Base-by-base conservation (phyloP, 2,113 vertebrate genomes). In the Panthera leo region DNA sequence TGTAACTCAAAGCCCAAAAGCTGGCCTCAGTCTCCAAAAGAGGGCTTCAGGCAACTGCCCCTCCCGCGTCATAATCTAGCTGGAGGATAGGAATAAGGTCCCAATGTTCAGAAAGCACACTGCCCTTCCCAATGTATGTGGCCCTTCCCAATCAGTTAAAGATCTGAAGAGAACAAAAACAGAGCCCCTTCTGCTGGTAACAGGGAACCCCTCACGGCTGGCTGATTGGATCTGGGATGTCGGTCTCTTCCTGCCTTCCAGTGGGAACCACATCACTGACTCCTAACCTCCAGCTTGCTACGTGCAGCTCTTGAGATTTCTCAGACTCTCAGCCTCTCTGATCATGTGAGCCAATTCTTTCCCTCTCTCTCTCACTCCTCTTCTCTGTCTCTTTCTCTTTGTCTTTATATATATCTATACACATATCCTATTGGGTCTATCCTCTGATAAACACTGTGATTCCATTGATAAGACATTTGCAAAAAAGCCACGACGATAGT, bases 231-330 rank as follows among this genome's bases (percentile, higher is more conserved):
- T 36, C 61, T 79, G 71, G 75, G 45, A 42, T 45, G 42, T 31
- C 2, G 31, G 18, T 31, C 21, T 61, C n/a, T 18, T n/a, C 53
- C 71, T 23, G 4, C 31, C 11, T 89, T 58, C 48, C 5, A 9
- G 19, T 0, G 4, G 23, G 79, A 84, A 36, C 70, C 2, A 5
- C 16, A 7, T n/a, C 68, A 12, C 0, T 1, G 4, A 51, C 18
- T 10, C 67, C 53, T 9, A 8, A 9, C 58, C 9, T 83, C 53
- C 34, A 42, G 51, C 25, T 31, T 80, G 34, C 25, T 85, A 39
- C 5, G 2, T 3, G 14, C 14, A 25, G n/a, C 12, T 34, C 16
- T 8, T 36, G 39, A 27, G 53, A 39, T 34, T 88, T 65, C 67
- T 51, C n/a, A 39, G 25, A 34, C 76, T 82, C 25, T 89, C 85